Percentiles rank a stretch among this genome's conserved stretches.
phyloP scores from a whole-genome alignment of 2,888 invertebrate species.

The Acronicta psi region DNA sequence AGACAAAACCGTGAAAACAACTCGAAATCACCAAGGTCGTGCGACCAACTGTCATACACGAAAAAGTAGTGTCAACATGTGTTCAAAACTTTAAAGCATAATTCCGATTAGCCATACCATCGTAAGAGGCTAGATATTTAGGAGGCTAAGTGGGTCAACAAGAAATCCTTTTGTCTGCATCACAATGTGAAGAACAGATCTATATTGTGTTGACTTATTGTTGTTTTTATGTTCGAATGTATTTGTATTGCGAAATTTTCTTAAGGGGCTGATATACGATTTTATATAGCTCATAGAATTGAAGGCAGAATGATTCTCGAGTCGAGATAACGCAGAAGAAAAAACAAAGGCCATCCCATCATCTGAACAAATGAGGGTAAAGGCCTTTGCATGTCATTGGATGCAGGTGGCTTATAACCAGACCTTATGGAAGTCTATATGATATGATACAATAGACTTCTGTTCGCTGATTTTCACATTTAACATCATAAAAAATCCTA shows the following conservation, averaged over 20 bases:
- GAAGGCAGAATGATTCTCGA: no score
- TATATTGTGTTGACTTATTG: conserved; percentile 30
- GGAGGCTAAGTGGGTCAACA: conserved; percentile 61
- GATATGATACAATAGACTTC: no score
- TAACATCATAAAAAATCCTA: no score
- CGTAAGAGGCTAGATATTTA: conserved; percentile 53
- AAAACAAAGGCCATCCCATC: no score
- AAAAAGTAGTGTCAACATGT: conserved; percentile 8
- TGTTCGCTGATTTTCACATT: no score
- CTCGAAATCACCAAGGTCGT: conserved; percentile 15
- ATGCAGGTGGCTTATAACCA: no score
- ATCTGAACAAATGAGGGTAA: no score
- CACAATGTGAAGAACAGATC: conserved; percentile 54
- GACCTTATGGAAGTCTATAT: no score
- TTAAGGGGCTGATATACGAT: no score
- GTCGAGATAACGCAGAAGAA: no score
- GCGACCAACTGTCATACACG: conserved; percentile 11
- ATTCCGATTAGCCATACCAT: conserved; percentile 53
- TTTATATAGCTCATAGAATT: no score
- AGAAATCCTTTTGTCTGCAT: conserved; percentile 65
- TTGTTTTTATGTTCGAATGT: conserved; percentile 26
- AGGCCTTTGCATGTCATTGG: no score
- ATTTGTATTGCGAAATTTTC: conserved; percentile 31
- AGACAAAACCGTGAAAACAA: conserved; percentile 11
- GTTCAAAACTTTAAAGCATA: conserved; percentile 16